Base-by-base conservation (phyloP, 2,888 invertebrate genomes). In the Argyresthia albistria region DNA sequence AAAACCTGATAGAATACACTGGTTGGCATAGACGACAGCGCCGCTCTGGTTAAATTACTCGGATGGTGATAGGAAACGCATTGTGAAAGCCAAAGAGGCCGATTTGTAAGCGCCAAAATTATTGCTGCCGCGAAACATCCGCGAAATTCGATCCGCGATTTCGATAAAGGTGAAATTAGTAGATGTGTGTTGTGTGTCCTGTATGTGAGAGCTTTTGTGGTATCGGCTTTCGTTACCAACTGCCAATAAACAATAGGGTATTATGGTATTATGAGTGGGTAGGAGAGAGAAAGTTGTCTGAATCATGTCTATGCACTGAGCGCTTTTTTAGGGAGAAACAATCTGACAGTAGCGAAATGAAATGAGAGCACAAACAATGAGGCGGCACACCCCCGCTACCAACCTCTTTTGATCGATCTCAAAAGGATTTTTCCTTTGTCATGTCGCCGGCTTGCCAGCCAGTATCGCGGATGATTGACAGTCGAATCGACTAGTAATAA, bases 351-450 rank as follows among this genome's bases (percentile, higher is more conserved):
- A 25, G 25, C 25, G 25, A 25, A 25, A 25, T 25, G 25, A 25
- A 25, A 25, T 25, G 25, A 25, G 25, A 25, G 25, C 25, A 25
- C 25, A 25, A 25, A 25, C 25, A 25, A 25, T 25, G 25, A 25
- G 25, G 6, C 25, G 25, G 25, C 3, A 25, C 25, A 25, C 25
- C 25, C 25, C 25, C 25, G 25, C 25, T 25, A 25, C 25, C 3
- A 25, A 25, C 25, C 25, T 25, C 25, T 25, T 84, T 84, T 84
- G 84, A 84, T 84, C 84, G 75, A 59, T 69, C 71, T 67, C 70
- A 72, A 74, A 80, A 78, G 80, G 80, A 84, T 83, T 82, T 83
- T 83, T 83, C 81, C 80, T 83, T 82, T 82, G 81, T 82, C 80
- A 80, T 51, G 25, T 16, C 37, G 50, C 37, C 25, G 25, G 39